Evolutionary conservation across 2,113 vertebrate species (phyloP).

Genomic region (Litocranius walleri): DNA sequence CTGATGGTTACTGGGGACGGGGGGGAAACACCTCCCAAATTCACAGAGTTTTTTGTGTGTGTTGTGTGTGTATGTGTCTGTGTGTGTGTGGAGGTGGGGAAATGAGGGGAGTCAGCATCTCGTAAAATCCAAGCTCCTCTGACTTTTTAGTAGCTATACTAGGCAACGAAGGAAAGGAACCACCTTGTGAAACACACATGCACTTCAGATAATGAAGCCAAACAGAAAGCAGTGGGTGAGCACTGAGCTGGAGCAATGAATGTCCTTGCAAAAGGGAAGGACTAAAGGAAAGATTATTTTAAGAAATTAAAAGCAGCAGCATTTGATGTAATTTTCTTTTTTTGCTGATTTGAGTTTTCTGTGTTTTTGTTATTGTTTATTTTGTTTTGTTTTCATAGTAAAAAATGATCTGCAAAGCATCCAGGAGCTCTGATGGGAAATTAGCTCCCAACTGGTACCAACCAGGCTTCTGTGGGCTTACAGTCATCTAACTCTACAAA

Average conservation of each 20-base stretch:
- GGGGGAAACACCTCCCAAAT: not conserved
- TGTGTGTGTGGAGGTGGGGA: not conserved
- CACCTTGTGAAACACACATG: not conserved
- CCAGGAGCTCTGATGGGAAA: not conserved
- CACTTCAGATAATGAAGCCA: not conserved
- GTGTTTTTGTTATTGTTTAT: not conserved
- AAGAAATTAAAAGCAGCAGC: not conserved
- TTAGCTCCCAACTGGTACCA: not conserved
- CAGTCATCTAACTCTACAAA: not conserved
- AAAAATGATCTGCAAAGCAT: not conserved
- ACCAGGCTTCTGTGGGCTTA: not conserved
- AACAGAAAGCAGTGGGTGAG: not conserved
- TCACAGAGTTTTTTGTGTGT: not conserved
- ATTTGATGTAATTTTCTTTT: not conserved
- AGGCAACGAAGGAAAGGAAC: not conserved
- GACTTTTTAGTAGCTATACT: not conserved
- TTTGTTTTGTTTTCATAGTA: not conserved
- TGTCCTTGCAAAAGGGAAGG: not conserved
- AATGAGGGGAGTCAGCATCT: not conserved
- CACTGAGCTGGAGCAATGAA: not conserved
- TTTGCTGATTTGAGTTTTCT: not conserved
- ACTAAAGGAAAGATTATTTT: not conserved
- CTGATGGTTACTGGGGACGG: not conserved
- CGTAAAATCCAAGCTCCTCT: not conserved
- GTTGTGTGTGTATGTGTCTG: not conserved